Conservation (phyloP, 1,140 invertebrate species). For the Cherax quadricarinatus region DNA sequence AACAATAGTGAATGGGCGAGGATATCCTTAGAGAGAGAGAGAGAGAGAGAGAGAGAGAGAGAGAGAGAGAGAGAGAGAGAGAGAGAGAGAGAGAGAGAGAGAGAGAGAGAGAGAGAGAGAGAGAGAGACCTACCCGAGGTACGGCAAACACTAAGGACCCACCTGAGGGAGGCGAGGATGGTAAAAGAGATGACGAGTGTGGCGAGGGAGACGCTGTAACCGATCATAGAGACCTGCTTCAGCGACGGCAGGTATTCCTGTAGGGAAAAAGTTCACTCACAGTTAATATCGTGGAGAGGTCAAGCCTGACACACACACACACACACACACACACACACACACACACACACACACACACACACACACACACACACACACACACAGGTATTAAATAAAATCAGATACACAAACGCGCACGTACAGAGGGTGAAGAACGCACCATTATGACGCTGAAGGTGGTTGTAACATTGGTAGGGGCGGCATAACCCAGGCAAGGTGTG, state of each 20-base stretch:
- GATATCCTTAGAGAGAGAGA: too few relatives aligned
- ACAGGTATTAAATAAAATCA: too few relatives aligned
- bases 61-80: too few relatives aligned
- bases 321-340: slow-evolving; percentile 20
- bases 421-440: not conserved
- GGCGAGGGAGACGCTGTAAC: slow-evolving; percentile 83
- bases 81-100: too few relatives aligned
- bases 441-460: not conserved
- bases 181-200: slow-evolving; percentile 82
- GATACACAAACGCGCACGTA: too few relatives aligned
- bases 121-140: too few relatives aligned
- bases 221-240: slow-evolving; percentile 83
- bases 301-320: slow-evolving; percentile 1
- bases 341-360: not conserved
- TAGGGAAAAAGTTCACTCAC: not conserved
- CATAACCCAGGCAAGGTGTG: slow-evolving; percentile 6
- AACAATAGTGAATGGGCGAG: too few relatives aligned
- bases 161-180: slow-evolving; percentile 79
- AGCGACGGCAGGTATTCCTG: slow-evolving; percentile 82
- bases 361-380: too few relatives aligned
- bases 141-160: not conserved
- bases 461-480: not conserved
- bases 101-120: too few relatives aligned
- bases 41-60: too few relatives aligned
- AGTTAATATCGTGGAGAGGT: too few relatives aligned